Evolutionary conservation across 2,113 vertebrate species (phyloP).

Genomic region (Microcebus tavaratra): DNA sequence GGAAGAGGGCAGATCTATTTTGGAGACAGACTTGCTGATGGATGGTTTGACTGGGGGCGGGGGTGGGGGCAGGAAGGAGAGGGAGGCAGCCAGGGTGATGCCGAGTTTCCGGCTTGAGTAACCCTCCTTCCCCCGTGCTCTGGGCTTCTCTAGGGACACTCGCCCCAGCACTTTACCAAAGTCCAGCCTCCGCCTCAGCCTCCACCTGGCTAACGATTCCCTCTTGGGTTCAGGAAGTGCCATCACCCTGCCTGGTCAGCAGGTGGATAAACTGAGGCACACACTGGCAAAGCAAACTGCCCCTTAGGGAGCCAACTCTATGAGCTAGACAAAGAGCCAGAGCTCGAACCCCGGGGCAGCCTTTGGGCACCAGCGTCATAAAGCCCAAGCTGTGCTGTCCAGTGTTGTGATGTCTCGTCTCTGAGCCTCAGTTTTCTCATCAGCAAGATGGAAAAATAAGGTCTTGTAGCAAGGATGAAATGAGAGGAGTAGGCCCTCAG

Average conservation of each 20-base stretch:
- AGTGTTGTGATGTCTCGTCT: neutral
- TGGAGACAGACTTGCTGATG: neutral
- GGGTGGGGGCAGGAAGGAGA: neutral
- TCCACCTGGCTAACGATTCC: neutral
- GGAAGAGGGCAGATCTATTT: neutral
- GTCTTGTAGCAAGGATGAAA: neutral
- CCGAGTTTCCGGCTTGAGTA: neutral
- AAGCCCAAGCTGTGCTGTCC: neutral
- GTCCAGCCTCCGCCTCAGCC: neutral
- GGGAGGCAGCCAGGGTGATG: neutral
- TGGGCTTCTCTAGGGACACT: neutral
- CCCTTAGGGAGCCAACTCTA: neutral
- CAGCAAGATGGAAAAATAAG: neutral
- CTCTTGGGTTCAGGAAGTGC: neutral
- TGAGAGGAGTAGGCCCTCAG: neutral
- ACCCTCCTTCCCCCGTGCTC: neutral
- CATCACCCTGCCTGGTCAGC: neutral
- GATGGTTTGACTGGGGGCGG: neutral
- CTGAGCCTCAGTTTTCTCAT: neutral
- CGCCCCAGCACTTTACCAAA: neutral
- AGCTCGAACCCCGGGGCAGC: neutral
- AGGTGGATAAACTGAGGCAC: conserved; percentile 12
- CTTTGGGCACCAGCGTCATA: neutral
- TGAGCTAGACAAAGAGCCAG: neutral
- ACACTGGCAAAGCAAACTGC: neutral